These are phyloP conservation scores for Sipha flava DNA, from an alignment of 1,140 invertebrate species.

Conservation along the genomic window DNA sequence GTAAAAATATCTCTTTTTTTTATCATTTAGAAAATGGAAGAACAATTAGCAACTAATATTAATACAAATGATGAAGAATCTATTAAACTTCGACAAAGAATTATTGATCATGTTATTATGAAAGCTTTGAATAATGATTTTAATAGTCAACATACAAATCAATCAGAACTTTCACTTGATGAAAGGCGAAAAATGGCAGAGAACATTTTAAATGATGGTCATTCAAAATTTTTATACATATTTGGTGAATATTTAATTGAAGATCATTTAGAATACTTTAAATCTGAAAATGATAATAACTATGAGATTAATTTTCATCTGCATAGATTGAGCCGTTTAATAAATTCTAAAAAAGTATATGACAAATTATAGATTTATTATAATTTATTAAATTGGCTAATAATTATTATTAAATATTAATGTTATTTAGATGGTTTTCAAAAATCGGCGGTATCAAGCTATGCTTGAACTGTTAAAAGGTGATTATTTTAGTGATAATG, in stretches of 20 bases:
- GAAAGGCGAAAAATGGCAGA: conserved; percentile 63
- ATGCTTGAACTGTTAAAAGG: conserved; percentile 65
- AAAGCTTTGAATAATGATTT: conserved; percentile 36
- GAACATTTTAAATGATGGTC: conserved; percentile 56
- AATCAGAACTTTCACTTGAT: conserved; percentile 56
- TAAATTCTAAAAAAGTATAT: conserved; percentile 24
- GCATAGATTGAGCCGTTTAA: conserved; percentile 10
- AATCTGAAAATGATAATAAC: conserved; percentile 41
- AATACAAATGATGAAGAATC: background rate
- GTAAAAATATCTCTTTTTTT: too few species aligned
- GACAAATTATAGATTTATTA: background rate
- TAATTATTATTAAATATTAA: background rate
- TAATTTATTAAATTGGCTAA: background rate
- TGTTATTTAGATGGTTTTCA: conserved; percentile 50
- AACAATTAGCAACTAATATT: background rate
- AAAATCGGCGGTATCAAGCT: conserved; percentile 74
- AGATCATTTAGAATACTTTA: conserved; percentile 61
- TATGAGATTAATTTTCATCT: conserved; percentile 32
- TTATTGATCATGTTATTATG: conserved; percentile 35
- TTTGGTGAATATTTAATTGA: conserved; percentile 64
- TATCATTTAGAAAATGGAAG: background rate
- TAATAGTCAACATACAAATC: conserved; percentile 63
- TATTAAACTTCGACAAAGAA: background rate
- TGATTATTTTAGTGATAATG: conserved; percentile 78
- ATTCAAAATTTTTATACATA: conserved; percentile 59